Evolutionary conservation across 2,797 vertebrate genomes (phyloP), one percentile per base, ranked within the genome.

Genomic region (Geotrypetes seraphini): DNA sequence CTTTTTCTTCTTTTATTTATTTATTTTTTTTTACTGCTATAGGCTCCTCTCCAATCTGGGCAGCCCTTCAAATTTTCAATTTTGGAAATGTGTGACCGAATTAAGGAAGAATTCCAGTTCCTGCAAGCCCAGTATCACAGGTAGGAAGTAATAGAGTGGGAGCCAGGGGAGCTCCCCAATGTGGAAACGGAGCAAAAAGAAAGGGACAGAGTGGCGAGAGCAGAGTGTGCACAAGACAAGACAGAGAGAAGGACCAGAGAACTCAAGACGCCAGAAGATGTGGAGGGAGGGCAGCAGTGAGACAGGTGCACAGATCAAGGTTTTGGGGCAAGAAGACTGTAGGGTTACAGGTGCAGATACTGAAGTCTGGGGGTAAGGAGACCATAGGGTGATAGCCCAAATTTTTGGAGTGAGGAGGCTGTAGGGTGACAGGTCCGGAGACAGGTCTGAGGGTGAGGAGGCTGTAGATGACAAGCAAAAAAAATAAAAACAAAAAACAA

Each of bases 51-150:
- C 28, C 86, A 89, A 66, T 75, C 91, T 3, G 84, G 89, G 53
- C 92, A 94, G 63, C 84, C 90, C 54, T 90, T 91, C 73, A 92
- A 93, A 66, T 91, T 93, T 75, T 92, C 90, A n/a, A 81, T 93
- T 46, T 56, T 88, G 78, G 91, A 94, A 66, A 92, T 87, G 13
- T 83, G 93, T 59, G 88, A 89, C 49, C 82, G 88, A 19, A 90
- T 93, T 60, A 95, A 92, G 58, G 91, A 94, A 63, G 91, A 92
- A 58, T 96, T 96, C 42, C 91, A 91, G 78, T 90, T 93, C 50
- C 84, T 94, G 27, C 91, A 92, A 75, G 90, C 90, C 6, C 91
- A 92, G 50, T 92, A 90, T 65, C 89, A 91, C 71, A 89, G 86
- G 86, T 88, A 71, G 28, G 5, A 5, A 25, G 15, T 9, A 14